phyloP scores from a whole-genome alignment of 37 sponge, comb jelly and placozoan genomes.

The Tethya wilhelma region DNA sequence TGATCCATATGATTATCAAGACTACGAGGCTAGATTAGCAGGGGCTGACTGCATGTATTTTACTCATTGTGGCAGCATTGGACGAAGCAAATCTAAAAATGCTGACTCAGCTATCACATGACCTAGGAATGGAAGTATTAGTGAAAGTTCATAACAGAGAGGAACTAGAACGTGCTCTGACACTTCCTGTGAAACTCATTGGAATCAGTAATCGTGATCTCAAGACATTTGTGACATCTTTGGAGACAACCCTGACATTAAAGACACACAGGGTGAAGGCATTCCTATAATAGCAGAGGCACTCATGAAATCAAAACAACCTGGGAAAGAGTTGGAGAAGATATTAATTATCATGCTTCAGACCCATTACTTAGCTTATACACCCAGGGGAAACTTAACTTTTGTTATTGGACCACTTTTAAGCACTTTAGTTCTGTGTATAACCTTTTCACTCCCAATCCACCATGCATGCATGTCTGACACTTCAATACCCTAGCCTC shows the following conservation, averaged over 20 bases:
- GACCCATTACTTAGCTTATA: too few species aligned
- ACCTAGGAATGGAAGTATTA: slow-evolving; percentile 4
- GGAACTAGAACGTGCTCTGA: background rate
- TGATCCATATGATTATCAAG: slow-evolving; percentile 1
- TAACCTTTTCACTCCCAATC: too few species aligned
- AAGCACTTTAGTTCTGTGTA: too few species aligned
- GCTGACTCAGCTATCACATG: background rate
- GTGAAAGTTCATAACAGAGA: background rate
- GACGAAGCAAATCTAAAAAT: background rate
- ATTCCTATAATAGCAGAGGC: too few species aligned
- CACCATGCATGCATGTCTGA: too few species aligned
- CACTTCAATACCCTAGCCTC: too few species aligned
- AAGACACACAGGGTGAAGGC: too few species aligned
- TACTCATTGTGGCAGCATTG: background rate
- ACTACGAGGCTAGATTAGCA: background rate
- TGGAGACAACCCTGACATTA: background rate
- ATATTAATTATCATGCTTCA: too few species aligned
- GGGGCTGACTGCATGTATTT: background rate
- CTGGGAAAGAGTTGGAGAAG: too few species aligned
- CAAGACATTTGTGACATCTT: background rate
- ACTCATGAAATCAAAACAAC: too few species aligned
- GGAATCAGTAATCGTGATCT: slow-evolving; percentile 8
- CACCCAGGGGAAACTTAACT: too few species aligned
- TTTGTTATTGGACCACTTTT: too few species aligned
- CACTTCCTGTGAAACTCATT: background rate